phyloP scores from a whole-genome alignment of 2,113 vertebrate species.

The Strigops habroptila region DNA sequence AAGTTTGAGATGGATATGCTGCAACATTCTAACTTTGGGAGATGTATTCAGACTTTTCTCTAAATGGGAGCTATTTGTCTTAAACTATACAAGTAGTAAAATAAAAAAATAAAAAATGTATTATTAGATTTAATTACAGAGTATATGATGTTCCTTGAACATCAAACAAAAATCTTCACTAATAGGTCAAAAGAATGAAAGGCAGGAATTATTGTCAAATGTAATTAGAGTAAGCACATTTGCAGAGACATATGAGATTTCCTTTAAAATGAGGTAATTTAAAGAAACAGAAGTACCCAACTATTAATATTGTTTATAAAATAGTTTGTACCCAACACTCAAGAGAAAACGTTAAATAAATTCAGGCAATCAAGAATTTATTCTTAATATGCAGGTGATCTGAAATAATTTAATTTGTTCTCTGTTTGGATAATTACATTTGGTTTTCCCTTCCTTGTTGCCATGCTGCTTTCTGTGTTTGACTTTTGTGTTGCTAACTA shows the following conservation, averaged over 20 bases:
- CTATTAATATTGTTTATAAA: neutral
- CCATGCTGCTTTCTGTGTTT: slow-evolving; percentile 66
- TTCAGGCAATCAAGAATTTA: neutral
- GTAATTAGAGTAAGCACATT: neutral
- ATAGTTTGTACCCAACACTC: neutral
- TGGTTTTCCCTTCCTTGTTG: slow-evolving; percentile 43
- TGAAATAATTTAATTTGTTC: neutral
- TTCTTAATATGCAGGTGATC: neutral
- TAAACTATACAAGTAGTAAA: neutral
- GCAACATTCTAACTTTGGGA: neutral
- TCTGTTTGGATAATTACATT: neutral
- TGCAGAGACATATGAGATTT: neutral
- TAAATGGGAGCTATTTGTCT: neutral
- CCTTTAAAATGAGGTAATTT: neutral
- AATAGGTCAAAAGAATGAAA: neutral
- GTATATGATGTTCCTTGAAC: neutral
- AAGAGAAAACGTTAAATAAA: neutral
- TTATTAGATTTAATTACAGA: neutral
- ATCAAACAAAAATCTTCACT: neutral
- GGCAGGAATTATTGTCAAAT: neutral
- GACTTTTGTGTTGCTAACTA: slow-evolving; percentile 67
- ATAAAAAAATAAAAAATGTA: neutral
- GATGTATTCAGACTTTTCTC: neutral
- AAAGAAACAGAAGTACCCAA: neutral
- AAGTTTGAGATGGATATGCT: neutral